phyloP scores from a whole-genome alignment of 1,140 invertebrate species.

The Drosophila lini region DNA sequence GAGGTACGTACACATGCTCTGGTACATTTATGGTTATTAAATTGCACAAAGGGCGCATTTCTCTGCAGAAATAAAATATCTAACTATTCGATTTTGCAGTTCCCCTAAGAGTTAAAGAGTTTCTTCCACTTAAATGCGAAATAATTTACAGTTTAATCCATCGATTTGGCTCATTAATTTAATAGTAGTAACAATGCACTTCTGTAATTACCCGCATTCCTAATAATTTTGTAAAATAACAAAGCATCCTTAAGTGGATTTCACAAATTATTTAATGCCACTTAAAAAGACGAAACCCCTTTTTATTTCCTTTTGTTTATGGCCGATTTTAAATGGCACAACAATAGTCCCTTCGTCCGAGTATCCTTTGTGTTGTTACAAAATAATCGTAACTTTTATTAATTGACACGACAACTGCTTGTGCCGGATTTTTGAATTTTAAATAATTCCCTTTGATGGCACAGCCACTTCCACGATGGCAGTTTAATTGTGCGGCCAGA shows the following conservation, averaged over 20 bases:
- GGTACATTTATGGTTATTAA: slow-evolving; percentile 68
- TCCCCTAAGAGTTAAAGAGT: not conserved
- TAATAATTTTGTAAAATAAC: slow-evolving; percentile 7
- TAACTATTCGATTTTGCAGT: not conserved
- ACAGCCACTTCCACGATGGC: slow-evolving; percentile 10
- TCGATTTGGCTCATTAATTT: slow-evolving; percentile 63
- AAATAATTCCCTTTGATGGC: slow-evolving; percentile 45
- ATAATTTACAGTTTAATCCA: slow-evolving; percentile 52
- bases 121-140: not conserved
- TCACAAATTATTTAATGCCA: slow-evolving; percentile 33
- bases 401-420: slow-evolving; percentile 74
- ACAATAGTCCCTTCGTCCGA: slow-evolving; percentile 29
- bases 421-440: slow-evolving; percentile 53
- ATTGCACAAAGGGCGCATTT: slow-evolving; percentile 38
- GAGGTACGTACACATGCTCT: slow-evolving; percentile 2
- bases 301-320: slow-evolving; percentile 34
- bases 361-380: slow-evolving; percentile 50
- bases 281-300: slow-evolving; percentile 31
- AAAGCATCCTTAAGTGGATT: slow-evolving; percentile 6
- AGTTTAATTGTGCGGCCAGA: slow-evolving; percentile 79
- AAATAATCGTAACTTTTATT: slow-evolving; percentile 78
- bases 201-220: slow-evolving; percentile 57
- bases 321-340: slow-evolving; percentile 36
- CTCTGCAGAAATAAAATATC: slow-evolving; percentile 6
- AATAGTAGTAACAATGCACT: slow-evolving; percentile 18